Base-by-base conservation (phyloP, 2,113 vertebrate species). In the Onychostoma macrolepis region DNA sequence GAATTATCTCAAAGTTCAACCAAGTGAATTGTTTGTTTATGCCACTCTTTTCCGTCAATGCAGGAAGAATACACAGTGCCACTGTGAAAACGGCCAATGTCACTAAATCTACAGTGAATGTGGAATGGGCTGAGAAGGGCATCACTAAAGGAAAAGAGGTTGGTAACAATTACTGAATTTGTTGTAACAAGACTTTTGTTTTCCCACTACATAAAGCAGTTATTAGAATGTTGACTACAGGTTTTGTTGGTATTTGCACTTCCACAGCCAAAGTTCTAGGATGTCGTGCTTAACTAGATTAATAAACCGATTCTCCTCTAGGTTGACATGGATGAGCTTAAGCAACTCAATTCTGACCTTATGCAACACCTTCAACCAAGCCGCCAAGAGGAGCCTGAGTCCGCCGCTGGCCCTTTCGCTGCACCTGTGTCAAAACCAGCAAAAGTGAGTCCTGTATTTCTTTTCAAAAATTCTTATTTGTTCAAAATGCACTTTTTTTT, bases 1-100 rank as follows among this genome's bases (percentile, higher is more conserved):
- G 9, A 24, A 41, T 72, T 2, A 11, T 72, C 82, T 84, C 82
- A 71, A 45, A 43, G 12, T 30, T 45, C 26, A 30, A 21, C 9
- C 8, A 36, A 72, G 26, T 13, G 2, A 50, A 79, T 2, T 71
- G 53, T 58, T 11, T 81, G 11, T 86, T 38, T n/a, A 17, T 80
- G 33, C 36, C 19, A 58, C 3, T 88, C 4, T 48, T 0, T 83
- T 53, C 77, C 21, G 15, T 58, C 24, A 75, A 33, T 84, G 6
- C 63, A 96, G 95, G 95, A 33, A 92, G 95, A 45, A 90, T 95
- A 0, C 95, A 96, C 74, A 71, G 33, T 4, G 94, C 95, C 0
- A 93, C 80, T 1, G 93, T 96, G 28, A 94, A 91, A 81, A 87
- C 90, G 0, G 88, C 91, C 3, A 90, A 93, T n/a, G 0, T 24